Percentiles rank a stretch among this genome's conserved stretches.
phyloP scores from a whole-genome alignment of 2,888 invertebrate species.

The Microlaimidae sp. region DNA sequence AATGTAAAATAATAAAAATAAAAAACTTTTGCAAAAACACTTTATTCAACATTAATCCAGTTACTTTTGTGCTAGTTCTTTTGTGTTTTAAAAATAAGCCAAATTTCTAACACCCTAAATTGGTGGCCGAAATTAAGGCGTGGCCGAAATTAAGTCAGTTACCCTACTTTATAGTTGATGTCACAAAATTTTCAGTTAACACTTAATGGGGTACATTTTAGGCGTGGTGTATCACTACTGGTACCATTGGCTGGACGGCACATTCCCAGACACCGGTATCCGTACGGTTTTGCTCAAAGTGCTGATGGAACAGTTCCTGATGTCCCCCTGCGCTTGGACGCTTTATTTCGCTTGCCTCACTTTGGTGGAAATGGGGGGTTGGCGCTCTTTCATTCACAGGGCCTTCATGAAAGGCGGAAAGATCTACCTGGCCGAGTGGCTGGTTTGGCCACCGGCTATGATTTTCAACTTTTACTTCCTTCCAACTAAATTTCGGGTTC shows the following conservation, averaged over 20 bases:
- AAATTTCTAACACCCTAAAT: too few relatives aligned
- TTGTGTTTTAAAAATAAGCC: too few relatives aligned
- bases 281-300: constrained; percentile 46
- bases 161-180: too few relatives aligned
- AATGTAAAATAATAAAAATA: too few relatives aligned
- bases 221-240: constrained; percentile 68
- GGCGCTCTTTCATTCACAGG: constrained; percentile 49
- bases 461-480: constrained; percentile 74
- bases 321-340: constrained; percentile 60
- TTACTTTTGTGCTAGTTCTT: too few relatives aligned
- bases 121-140: too few relatives aligned
- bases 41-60: too few relatives aligned
- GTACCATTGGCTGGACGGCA: constrained; percentile 58
- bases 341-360: constrained; percentile 60
- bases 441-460: constrained; percentile 81
- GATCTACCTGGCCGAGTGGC: constrained; percentile 68
- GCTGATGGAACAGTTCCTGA: constrained; percentile 60
- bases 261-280: constrained; percentile 52
- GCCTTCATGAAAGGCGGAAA: constrained; percentile 55
- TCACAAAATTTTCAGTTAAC: too few relatives aligned
- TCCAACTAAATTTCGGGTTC: constrained; percentile 60
- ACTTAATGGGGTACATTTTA: too few relatives aligned
- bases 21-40: too few relatives aligned
- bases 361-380: constrained; percentile 50
- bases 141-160: too few relatives aligned